Evolutionary conservation across 2,888 invertebrate genomes (phyloP).

Genomic region (Cerceris rybyensis): DNA sequence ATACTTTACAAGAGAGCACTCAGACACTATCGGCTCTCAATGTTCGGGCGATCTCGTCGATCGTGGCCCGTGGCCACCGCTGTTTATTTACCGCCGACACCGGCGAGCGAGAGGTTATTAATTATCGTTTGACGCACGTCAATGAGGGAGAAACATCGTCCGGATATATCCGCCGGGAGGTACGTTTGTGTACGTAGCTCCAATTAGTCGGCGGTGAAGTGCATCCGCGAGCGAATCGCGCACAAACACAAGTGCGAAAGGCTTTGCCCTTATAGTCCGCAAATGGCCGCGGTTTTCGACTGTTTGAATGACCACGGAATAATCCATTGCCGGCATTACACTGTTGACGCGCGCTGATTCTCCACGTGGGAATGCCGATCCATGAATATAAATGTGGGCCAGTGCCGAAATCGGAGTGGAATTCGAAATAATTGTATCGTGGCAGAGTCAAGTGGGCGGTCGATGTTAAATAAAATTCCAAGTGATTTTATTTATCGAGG

Average conservation of each 20-base stretch:
- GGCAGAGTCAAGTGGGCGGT: too few species aligned
- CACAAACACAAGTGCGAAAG: conserved; percentile 35
- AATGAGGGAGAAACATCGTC: conserved; percentile 46
- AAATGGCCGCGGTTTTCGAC: conserved; percentile 29
- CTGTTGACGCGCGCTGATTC: conserved; percentile 2
- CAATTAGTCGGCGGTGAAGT: conserved; percentile 54
- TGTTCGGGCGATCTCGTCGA: conserved; percentile 43
- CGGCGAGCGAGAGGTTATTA: conserved; percentile 64
- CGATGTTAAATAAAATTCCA: too few species aligned
- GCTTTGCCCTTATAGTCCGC: conserved; percentile 27
- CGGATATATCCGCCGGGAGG: not conserved
- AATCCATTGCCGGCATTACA: conserved; percentile 12
- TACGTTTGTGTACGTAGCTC: conserved; percentile 16
- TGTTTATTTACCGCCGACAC: conserved; percentile 63
- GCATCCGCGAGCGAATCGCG: conserved; percentile 30
- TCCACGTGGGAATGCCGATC: not conserved
- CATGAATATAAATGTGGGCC: not conserved
- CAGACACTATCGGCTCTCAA: conserved; percentile 27
- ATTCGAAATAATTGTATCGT: not conserved
- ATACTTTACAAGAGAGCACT: conserved; percentile 45
- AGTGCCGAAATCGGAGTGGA: not conserved
- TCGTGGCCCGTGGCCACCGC: conserved; percentile 26
- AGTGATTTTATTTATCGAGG: too few species aligned
- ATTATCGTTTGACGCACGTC: conserved; percentile 71
- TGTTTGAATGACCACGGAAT: not conserved